These are phyloP conservation scores for Danio albolineatus DNA, from an alignment of 2,797 vertebrate genomes.

Conservation along the genomic window DNA sequence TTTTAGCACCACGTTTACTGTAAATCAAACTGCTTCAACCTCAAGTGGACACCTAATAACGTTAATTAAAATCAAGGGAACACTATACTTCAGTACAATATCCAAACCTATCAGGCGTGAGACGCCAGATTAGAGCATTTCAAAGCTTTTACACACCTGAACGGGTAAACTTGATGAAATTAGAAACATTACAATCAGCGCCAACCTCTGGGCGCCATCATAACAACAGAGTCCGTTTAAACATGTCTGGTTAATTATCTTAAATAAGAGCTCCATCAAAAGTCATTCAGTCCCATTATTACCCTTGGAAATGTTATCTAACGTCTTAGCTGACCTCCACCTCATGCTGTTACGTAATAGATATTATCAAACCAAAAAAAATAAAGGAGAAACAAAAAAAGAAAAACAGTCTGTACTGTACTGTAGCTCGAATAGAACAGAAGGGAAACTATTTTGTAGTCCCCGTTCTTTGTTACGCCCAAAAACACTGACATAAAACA, in stretches of 20 bases:
- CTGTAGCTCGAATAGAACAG: neutral
- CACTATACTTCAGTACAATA: neutral
- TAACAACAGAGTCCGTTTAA: neutral
- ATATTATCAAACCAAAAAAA: conserved; percentile 15
- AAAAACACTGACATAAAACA: neutral
- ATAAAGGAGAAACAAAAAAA: no score
- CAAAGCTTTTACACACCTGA: neutral
- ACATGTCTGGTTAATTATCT: neutral
- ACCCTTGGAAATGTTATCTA: neutral
- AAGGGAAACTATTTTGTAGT: neutral
- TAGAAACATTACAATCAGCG: neutral
- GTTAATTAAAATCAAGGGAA: neutral
- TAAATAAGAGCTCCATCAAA: neutral
- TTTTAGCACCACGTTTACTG: neutral
- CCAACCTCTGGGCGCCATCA: neutral
- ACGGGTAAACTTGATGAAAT: neutral
- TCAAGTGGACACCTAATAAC: neutral
- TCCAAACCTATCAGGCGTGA: neutral
- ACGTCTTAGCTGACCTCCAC: neutral
- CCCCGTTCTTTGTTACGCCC: neutral
- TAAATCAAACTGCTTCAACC: neutral
- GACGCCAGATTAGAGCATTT: neutral
- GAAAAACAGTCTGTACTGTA: conserved; percentile 11
- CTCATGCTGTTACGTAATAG: conserved; percentile 5
- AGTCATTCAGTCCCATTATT: neutral